phyloP scores from a whole-genome alignment of 1,140 invertebrate genomes.

The Amyelois transitella region DNA sequence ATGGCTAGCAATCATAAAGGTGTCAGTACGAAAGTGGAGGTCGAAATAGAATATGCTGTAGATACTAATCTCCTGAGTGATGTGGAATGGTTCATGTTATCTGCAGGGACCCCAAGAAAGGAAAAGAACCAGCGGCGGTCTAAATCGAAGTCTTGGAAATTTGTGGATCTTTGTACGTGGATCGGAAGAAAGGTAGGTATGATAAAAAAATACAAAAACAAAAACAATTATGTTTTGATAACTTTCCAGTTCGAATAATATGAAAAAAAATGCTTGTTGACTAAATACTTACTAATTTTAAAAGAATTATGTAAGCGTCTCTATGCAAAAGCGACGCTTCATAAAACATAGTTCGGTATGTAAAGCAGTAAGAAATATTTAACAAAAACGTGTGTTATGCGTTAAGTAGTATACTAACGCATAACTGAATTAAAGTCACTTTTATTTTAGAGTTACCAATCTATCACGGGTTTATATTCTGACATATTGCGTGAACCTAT shows the following conservation, averaged over 20 bases:
- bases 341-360: no score
- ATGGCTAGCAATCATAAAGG: background rate
- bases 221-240: no score
- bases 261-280: background rate
- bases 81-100: conserved; percentile 46
- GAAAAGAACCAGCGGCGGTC: conserved; percentile 37
- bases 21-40: conserved; percentile 21
- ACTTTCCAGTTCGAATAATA: no score
- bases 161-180: conserved; percentile 59
- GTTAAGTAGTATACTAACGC: no score
- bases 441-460: conserved; percentile 44
- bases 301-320: no score
- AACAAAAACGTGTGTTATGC: no score
- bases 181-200: conserved; percentile 56
- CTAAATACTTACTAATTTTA: no score
- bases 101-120: conserved; percentile 49
- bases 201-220: no score
- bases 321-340: no score
- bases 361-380: no score
- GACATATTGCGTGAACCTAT: conserved; percentile 39
- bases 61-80: conserved; percentile 35
- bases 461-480: conserved; percentile 48
- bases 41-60: conserved; percentile 37
- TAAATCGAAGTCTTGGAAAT: conserved; percentile 39
- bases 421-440: background rate